Evolutionary conservation across 1,140 invertebrate species (phyloP).

Genomic region (Chymomyza costata): DNA sequence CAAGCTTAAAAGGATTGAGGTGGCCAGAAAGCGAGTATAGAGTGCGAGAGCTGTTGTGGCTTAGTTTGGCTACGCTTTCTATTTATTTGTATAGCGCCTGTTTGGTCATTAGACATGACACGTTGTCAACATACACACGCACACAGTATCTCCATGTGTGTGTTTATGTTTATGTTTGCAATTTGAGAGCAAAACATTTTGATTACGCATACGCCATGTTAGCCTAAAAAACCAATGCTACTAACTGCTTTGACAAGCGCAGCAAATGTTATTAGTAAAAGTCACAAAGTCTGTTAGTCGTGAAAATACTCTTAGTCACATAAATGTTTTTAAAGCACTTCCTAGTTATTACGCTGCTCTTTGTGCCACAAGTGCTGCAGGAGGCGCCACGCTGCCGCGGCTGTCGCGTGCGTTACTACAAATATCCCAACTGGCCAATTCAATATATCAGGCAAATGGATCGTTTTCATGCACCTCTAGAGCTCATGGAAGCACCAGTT

Average conservation of each 20-base stretch:
- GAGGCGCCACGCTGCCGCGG: conserved; percentile 12
- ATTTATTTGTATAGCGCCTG: no score
- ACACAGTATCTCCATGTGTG: conserved; percentile 3
- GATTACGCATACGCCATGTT: conserved; percentile 62
- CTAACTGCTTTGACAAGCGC: conserved; percentile 53
- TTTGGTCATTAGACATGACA: conserved; percentile 60
- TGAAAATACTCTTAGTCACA: neutral
- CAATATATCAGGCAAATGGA: no score
- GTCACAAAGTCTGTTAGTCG: conserved; percentile 26
- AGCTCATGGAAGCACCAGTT: no score
- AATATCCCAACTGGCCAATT: conserved; percentile 16
- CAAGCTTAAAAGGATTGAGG: no score
- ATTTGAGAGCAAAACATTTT: conserved; percentile 63
- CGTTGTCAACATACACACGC: conserved; percentile 36
- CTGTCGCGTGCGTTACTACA: conserved; percentile 10
- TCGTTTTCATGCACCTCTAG: no score
- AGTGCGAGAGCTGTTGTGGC: no score
- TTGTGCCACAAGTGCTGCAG: neutral
- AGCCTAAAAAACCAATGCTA: conserved; percentile 11
- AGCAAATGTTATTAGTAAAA: conserved; percentile 55
- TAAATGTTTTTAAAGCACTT: neutral
- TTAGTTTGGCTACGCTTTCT: no score
- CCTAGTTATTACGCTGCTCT: conserved; percentile 9
- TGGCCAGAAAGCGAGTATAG: no score
- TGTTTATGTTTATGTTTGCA: conserved; percentile 54